These are phyloP conservation scores for Microcebus murinus DNA, from an alignment of 2,113 vertebrate species.

Conservation along the genomic window DNA sequence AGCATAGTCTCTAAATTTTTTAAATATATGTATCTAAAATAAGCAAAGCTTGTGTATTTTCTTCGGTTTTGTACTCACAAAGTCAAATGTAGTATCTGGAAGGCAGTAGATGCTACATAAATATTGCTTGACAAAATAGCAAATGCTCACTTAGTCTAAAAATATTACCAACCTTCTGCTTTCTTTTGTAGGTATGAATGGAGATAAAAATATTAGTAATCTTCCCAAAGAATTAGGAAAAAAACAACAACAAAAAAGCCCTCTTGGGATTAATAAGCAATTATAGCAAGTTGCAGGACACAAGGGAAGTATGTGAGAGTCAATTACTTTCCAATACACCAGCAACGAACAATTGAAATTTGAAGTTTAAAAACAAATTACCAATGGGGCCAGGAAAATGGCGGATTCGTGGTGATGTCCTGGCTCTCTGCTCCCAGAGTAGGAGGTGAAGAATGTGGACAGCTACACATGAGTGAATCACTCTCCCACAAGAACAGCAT, in stretches of 20 bases:
- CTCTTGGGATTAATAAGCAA: neutral
- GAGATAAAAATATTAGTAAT: neutral
- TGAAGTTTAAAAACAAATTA: neutral
- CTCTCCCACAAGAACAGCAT: no score
- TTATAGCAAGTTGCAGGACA: neutral
- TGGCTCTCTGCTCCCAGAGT: no score
- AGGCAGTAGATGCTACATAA: neutral
- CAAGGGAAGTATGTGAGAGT: neutral
- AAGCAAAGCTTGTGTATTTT: neutral
- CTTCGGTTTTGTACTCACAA: neutral
- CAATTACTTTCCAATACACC: neutral
- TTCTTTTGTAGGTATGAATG: neutral
- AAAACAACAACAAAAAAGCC: no score
- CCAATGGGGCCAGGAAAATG: neutral
- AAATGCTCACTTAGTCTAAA: neutral
- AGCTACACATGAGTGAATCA: no score
- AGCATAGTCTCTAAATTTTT: neutral
- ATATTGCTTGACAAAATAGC: neutral
- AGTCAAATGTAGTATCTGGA: neutral
- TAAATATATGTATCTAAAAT: neutral
- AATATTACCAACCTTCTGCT: neutral
- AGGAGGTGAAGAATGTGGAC: no score
- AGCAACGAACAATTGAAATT: neutral
- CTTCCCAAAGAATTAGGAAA: neutral
- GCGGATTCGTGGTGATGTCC: no score